phyloP scores from a whole-genome alignment of 2,888 invertebrate species.

The Phortica okadai region DNA sequence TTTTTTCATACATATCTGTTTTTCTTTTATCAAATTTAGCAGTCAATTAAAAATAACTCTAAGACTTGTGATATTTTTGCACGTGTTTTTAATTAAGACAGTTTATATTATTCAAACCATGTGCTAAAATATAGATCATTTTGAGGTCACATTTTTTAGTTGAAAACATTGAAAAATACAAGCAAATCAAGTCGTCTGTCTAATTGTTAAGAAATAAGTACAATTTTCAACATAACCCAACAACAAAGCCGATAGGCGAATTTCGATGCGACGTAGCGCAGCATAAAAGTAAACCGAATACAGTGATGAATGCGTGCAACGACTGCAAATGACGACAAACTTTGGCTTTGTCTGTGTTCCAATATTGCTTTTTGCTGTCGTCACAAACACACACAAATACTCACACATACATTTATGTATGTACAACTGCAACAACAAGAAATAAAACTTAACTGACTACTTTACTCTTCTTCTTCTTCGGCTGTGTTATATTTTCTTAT shows the following conservation, averaged over 20 bases:
- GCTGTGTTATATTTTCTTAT: conserved; percentile 68
- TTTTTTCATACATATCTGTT: too few relatives aligned
- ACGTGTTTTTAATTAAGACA: too few relatives aligned
- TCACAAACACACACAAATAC: background rate
- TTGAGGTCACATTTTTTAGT: too few relatives aligned
- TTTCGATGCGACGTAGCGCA: background rate
- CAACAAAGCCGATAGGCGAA: background rate
- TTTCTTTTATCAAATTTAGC: too few relatives aligned
- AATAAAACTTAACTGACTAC: background rate
- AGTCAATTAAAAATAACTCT: too few relatives aligned
- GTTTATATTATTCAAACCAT: too few relatives aligned
- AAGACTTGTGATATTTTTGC: too few relatives aligned
- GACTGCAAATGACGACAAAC: conserved; percentile 47
- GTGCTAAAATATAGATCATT: too few relatives aligned
- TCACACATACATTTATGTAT: background rate
- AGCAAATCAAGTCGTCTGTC: too few relatives aligned
- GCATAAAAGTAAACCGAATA: background rate
- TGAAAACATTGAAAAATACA: too few relatives aligned
- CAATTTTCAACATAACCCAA: background rate
- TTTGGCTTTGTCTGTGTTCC: conserved; percentile 32
- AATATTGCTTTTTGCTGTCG: conserved; percentile 15
- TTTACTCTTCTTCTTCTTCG: conserved; percentile 11
- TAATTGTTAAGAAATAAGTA: too few relatives aligned
- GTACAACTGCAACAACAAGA: background rate
- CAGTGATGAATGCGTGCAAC: conserved; percentile 45